These are phyloP conservation scores for Noctilio leporinus DNA, from an alignment of 2,113 vertebrate species.

Conservation along the genomic window DNA sequence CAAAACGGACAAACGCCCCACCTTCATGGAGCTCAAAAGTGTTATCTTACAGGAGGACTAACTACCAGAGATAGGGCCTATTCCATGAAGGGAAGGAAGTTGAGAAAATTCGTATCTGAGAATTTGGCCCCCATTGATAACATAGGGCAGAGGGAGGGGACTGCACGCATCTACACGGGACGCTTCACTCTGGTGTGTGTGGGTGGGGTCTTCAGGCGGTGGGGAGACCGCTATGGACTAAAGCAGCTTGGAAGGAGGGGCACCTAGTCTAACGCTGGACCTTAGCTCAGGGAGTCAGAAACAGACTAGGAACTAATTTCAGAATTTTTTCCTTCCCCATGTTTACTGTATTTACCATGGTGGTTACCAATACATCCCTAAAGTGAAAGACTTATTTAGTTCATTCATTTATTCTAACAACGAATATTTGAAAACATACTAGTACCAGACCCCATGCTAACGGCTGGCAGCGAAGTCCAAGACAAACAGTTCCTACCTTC, in stretches of 20 bases:
- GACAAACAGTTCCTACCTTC: not conserved
- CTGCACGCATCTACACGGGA: not conserved
- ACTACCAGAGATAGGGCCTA: not conserved
- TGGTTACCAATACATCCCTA: not conserved
- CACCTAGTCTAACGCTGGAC: not conserved
- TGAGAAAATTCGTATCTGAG: not conserved
- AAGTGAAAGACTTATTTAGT: not conserved
- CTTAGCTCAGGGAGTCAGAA: not conserved
- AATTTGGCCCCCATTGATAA: not conserved
- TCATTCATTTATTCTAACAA: conserved; percentile 37
- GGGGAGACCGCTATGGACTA: not conserved
- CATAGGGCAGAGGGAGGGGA: not conserved
- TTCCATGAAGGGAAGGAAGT: not conserved
- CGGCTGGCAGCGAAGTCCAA: not conserved
- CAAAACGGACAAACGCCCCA: not conserved
- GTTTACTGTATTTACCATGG: not conserved
- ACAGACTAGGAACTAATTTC: not conserved
- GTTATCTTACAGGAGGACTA: not conserved
- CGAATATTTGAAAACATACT: not conserved
- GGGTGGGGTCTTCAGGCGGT: not conserved
- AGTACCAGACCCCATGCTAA: not conserved
- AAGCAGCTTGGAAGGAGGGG: not conserved
- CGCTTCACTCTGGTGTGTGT: not conserved
- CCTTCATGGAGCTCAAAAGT: not conserved
- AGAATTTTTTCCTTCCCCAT: not conserved